Evolutionary conservation across 30 jellyfish, hydroid and myxozoan genomes (phyloP), one percentile per base, ranked within the genome.

Genomic region (Aurelia sp.): DNA sequence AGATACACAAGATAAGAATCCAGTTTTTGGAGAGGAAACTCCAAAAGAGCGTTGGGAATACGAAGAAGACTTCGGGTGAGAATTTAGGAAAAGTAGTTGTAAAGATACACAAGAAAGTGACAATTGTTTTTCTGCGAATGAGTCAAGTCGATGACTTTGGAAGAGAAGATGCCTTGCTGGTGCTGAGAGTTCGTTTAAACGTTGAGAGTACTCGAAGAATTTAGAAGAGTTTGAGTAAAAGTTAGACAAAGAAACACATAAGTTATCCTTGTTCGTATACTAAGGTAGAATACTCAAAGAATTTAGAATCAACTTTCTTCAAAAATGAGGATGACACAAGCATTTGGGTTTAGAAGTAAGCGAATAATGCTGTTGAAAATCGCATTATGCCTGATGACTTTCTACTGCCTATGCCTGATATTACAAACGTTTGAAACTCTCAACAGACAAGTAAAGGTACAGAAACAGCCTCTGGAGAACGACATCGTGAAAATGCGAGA

Each of bases 1-100:
- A 66, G 80, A 68, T 69, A 20, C 77, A 50, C 80, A 82, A 85
- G 80, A 27, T 76, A 82, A 44, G 55, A 9, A 44, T 44, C 55
- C 55, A 44, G 55, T 44, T 44, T 44, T 59, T 13, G 63, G 30
- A 8, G 63, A 20, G 63, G 65, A 24, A 59, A 62, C 35, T 30
- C 21, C 35, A 20, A 27, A 27, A 70, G 24, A 38, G 48, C 67
- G 21, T 59, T 70, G 48, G 64, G 18, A 41, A 30, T 70, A 41
- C 15, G 8, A 44, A 44, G 50, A 44, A 44, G 55, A 8, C 15
- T 8, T 44, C 7, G 55, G 55, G 7, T 16, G 55, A 44, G 55
- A 44, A 2, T 44, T 44, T 7, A 0, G 9, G 13, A 0, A 44
- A 44, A 44, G 3, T 12, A 44, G 55, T 44, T 44, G 7, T 16